A percentile compares a stretch with the other conserved stretches of the same genome.
phyloP scores from a whole-genome alignment of 2,888 invertebrate species.

The Patella pellucida region DNA sequence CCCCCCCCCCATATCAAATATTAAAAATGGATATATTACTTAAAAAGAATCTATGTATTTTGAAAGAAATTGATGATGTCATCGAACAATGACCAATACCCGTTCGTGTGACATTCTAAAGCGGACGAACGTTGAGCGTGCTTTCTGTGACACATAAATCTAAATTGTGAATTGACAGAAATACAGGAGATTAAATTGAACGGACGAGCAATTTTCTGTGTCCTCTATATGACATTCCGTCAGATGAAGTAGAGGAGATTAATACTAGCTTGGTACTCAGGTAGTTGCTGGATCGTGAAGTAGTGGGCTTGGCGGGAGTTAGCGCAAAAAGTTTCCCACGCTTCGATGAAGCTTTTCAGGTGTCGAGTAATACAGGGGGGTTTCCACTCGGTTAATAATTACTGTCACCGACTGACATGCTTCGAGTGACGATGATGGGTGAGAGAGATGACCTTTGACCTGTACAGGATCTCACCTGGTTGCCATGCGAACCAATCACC shows the following conservation, averaged over 20 bases:
- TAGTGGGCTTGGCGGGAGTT: not conserved
- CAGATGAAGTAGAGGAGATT: not conserved
- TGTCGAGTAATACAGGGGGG: not conserved
- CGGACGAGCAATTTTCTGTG: too few relatives aligned
- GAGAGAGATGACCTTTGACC: not conserved
- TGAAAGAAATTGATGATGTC: too few relatives aligned
- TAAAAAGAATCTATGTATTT: too few relatives aligned
- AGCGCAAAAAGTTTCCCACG: conserved; percentile 4
- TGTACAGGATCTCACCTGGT: not conserved
- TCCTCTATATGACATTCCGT: conserved; percentile 1
- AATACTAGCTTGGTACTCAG: not conserved
- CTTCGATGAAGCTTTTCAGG: not conserved
- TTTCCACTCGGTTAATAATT: not conserved
- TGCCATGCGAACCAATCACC: not conserved
- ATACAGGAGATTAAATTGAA: too few relatives aligned
- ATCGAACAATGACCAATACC: too few relatives aligned
- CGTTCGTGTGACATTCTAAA: too few relatives aligned
- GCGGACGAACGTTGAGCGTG: too few relatives aligned
- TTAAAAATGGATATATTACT: too few relatives aligned
- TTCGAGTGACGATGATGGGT: not conserved
- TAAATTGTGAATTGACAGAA: too few relatives aligned
- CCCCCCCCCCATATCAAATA: too few relatives aligned
- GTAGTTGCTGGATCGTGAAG: not conserved
- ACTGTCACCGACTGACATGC: not conserved
- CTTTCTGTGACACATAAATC: too few relatives aligned